Base-by-base conservation (phyloP, 2,888 invertebrate genomes). In the Himalopsyche japonica region DNA sequence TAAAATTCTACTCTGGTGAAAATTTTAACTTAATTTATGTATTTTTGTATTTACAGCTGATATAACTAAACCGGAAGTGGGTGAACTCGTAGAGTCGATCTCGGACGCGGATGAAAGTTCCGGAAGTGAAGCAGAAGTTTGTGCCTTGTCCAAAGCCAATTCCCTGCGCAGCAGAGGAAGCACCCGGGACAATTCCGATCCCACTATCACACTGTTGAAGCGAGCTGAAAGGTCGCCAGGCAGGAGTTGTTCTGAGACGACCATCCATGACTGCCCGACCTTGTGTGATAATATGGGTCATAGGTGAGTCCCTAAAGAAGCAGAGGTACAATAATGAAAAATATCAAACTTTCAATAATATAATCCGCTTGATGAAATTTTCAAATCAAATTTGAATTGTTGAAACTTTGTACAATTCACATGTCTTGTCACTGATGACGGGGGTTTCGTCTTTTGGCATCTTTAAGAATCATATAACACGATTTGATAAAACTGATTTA, bases 21-120 rank as follows among this genome's bases (percentile, higher is more conserved):
- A n/a, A n/a, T n/a, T n/a, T n/a, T n/a, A n/a, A n/a, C n/a, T n/a
- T n/a, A n/a, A 79, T 79, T 64, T 70, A n/a, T 4, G 20, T 3
- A 20, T 4, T 24, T 70, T 27, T 5, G 20, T 70, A 12, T 70
- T 32, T 90, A 90, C 27, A 70, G 90, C 93, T 0, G 93, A 93
- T 85, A 88, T 92, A 80, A 91, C 92, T 87, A 89, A 90, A 1
- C 90, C 92, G 0, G 92, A 93, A 70, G 88, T 93, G 12, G 87
- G 88, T 47, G 91, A 91, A 86, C 88, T 91, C 15, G 94, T 94
- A 0, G 93, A 93, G 88, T 94, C 94, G 0, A 94, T 94, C 30
- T 94, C 94, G 76, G 94, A 94, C 84, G 93, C 92, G n/a, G 94
- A 93, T 88, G 94, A 94, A 84, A 94, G 93, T 0, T 93, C 93